Conservation (phyloP, 2,113 vertebrate species). For the Narcine bancroftii region DNA sequence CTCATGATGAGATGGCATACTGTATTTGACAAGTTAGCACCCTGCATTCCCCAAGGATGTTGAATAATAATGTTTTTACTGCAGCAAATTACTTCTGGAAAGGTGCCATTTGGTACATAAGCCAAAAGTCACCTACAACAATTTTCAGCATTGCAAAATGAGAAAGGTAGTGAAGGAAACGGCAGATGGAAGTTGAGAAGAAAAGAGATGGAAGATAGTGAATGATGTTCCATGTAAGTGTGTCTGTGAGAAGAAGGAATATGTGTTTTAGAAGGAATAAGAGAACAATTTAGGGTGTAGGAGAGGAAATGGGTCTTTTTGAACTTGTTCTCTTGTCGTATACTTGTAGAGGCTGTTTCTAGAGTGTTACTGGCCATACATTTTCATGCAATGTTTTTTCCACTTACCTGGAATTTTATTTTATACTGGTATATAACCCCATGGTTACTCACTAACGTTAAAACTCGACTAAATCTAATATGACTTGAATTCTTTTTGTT, state of each 20-base stretch:
- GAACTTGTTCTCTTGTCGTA: background rate
- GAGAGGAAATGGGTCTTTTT: background rate
- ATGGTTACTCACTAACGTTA: background rate
- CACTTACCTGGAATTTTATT: no score
- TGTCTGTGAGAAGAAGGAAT: background rate
- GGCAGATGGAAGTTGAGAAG: background rate
- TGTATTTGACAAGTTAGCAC: no score
- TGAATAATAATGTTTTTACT: no score
- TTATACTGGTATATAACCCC: background rate
- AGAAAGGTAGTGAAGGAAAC: background rate
- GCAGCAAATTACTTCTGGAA: background rate
- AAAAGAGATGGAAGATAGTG: background rate
- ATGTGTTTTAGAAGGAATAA: background rate
- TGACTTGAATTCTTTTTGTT: slow-evolving; percentile 8
- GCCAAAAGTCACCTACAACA: background rate
- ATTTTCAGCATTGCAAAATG: background rate
- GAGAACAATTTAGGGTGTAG: background rate
- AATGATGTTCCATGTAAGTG: background rate
- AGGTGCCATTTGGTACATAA: background rate
- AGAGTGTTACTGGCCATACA: background rate
- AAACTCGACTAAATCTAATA: background rate
- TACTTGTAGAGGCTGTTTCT: background rate
- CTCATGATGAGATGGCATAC: no score
- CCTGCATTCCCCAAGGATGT: background rate
- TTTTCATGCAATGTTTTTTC: background rate